Conservation (phyloP, 2,888 invertebrate species). For the Pachycephus smyrnensis region DNA sequence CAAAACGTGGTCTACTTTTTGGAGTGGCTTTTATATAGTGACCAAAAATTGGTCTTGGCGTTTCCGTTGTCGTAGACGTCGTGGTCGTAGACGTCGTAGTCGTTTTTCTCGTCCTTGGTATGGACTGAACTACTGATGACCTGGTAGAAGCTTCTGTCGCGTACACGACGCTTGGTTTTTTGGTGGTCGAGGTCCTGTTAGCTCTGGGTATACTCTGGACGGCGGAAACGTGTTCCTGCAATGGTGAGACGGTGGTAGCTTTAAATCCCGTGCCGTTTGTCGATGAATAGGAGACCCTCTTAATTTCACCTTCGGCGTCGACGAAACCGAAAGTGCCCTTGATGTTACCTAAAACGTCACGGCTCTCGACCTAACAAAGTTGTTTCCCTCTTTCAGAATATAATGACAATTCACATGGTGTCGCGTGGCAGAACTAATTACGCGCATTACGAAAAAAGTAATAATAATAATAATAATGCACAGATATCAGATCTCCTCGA, state of each 20-base stretch:
- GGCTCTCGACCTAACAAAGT: slow-evolving; percentile 75
- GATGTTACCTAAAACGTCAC: slow-evolving; percentile 83
- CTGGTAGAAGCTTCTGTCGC: slow-evolving; percentile 70
- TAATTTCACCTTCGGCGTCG: slow-evolving; percentile 81
- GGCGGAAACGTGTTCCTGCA: slow-evolving; percentile 62
- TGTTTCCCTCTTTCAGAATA: slow-evolving; percentile 18
- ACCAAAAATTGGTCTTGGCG: slow-evolving; percentile 50
- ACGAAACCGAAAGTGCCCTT: slow-evolving; percentile 88
- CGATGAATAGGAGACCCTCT: slow-evolving; percentile 81
- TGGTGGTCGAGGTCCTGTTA: slow-evolving; percentile 70
- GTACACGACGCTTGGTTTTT: slow-evolving; percentile 55
- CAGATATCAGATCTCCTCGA: neutral
- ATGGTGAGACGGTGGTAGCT: slow-evolving; percentile 68
- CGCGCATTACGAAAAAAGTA: neutral
- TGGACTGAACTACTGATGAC: slow-evolving; percentile 75
- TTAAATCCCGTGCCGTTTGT: slow-evolving; percentile 70
- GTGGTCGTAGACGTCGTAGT: slow-evolving; percentile 45
- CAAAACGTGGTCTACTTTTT: slow-evolving; percentile 53
- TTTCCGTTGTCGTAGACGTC: slow-evolving; percentile 60
- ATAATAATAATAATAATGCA: neutral
- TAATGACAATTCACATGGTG: neutral
- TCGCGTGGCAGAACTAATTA: neutral
- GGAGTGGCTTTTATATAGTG: slow-evolving; percentile 51
- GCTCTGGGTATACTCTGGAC: slow-evolving; percentile 61
- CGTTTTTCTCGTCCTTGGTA: slow-evolving; percentile 71